Base-by-base conservation (phyloP, 2,113 vertebrate species). In the Clupea harengus region DNA sequence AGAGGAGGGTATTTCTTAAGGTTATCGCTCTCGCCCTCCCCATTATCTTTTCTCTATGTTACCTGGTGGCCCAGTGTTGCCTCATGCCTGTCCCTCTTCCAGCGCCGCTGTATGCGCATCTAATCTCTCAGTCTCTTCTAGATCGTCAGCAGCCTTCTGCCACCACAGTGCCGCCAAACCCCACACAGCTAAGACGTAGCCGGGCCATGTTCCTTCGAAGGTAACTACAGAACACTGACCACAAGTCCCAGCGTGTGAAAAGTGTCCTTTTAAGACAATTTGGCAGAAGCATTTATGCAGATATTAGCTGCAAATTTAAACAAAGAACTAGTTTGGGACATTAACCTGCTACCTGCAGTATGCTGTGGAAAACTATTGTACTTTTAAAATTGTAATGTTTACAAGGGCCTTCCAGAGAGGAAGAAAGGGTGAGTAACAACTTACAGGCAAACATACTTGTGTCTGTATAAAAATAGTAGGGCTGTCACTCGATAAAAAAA, bases 121-220 rank as follows among this genome's bases (percentile, higher is more conserved):
- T 98, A 97, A 97, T 95, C 92, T 96, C 95, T 97, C 94, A 97
- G 97, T 97, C 94, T 98, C 95, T 98, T 94, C 90, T 97, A 98
- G 97, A 97, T 97, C 94, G 95, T 98, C 96, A 97, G 96, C 96
- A 98, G 96, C 93, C 95, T 98, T 95, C 96, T 97, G 96, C 96
- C 96, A 93, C 96, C 96, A 93, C 96, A 96, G 93, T 96, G 96
- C 94, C 95, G 94, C 92, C 95, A 95, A 92, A 94, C 93, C 92
- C 93, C 96, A 90, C 95, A 96, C 94, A 97, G 95, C 96, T 98
- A 95, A 90, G 57, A 85, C 88, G 49, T n/a, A 28, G 22, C 83
- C 11, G 72, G 54, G 32, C 60, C 39, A 84, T 84, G 82, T 25
- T 54, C 20, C 28, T 32, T 82, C 44, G 82, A 87, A 91, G 90